phyloP scores from a whole-genome alignment of 2,113 vertebrate genomes.

The Rhodinocichla rosea region DNA sequence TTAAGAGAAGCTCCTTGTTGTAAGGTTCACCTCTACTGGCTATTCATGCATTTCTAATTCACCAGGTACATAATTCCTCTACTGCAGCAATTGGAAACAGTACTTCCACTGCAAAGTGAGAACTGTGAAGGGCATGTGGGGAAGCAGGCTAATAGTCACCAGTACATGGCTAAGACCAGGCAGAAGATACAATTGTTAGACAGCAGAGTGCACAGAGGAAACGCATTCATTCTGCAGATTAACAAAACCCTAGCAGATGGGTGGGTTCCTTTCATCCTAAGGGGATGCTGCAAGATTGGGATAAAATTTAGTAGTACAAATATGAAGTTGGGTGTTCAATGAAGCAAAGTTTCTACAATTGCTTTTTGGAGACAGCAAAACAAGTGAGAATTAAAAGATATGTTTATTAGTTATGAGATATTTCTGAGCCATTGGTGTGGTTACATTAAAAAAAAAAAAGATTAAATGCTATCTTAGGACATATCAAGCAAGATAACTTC shows the following conservation, averaged over 20 bases:
- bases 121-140: background rate
- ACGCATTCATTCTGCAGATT: background rate
- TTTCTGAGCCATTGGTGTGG: background rate
- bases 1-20: background rate
- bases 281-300: background rate
- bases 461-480: background rate
- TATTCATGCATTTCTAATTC: background rate
- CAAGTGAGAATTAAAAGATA: background rate
- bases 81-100: background rate
- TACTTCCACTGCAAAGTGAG: background rate
- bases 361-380: background rate
- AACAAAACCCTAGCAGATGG: background rate
- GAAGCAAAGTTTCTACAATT: background rate
- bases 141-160: background rate
- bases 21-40: background rate
- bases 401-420: background rate
- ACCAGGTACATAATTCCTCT: background rate
- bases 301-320: background rate
- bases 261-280: background rate
- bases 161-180: background rate
- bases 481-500: background rate
- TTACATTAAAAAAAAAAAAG: background rate
- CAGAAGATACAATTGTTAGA: background rate
- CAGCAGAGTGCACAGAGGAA: background rate
- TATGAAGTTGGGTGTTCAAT: background rate